phyloP scores from a whole-genome alignment of 2,888 invertebrate genomes.

The Drosophila neonasuta region DNA sequence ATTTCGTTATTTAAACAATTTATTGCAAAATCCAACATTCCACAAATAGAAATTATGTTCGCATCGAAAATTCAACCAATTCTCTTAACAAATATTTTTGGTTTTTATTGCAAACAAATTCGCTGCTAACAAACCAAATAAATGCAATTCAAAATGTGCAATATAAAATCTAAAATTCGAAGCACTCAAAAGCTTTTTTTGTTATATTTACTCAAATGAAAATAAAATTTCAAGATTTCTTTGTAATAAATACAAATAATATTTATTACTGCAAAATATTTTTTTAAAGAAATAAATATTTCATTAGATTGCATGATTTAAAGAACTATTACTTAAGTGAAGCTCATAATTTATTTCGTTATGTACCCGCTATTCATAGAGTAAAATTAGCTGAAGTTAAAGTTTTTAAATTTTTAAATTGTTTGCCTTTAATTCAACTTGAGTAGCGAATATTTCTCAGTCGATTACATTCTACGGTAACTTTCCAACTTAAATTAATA shows the following conservation, averaged over 20 bases:
- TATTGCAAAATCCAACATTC: neutral
- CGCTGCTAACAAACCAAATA: neutral
- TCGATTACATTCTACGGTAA: no score
- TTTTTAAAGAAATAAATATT: neutral
- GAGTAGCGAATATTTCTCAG: no score
- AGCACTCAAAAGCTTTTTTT: no score
- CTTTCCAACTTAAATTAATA: no score
- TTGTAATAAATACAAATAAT: neutral
- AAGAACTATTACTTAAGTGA: no score
- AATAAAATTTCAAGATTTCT: neutral
- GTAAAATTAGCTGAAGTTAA: no score
- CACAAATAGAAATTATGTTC: neutral
- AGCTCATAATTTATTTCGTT: no score
- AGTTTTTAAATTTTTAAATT: no score
- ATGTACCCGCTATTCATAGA: no score
- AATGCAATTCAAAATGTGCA: neutral
- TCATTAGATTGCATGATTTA: no score
- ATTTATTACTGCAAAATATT: neutral
- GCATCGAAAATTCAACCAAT: neutral
- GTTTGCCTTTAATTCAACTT: no score
- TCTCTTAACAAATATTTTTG: neutral
- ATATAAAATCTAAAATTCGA: no score
- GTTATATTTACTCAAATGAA: neutral
- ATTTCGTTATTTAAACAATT: slow-evolving; percentile 2
- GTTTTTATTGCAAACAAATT: neutral